phyloP scores from a whole-genome alignment of 2,113 vertebrate genomes.

The Emydocephalus ijimae region DNA sequence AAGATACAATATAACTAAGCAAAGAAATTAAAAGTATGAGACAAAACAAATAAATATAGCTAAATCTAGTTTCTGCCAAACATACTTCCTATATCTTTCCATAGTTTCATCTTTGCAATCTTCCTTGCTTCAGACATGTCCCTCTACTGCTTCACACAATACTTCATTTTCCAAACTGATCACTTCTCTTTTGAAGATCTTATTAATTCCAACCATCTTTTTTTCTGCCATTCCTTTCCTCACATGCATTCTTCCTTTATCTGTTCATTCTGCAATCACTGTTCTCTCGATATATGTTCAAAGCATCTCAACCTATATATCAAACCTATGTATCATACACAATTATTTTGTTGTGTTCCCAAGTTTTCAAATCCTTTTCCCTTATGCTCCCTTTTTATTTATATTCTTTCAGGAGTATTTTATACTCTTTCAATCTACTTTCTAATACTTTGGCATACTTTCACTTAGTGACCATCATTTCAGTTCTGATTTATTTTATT shows the following conservation, averaged over 20 bases:
- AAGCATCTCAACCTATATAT: neutral
- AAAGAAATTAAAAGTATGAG: neutral
- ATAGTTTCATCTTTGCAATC: neutral
- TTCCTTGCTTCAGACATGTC: neutral
- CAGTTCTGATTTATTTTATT: neutral
- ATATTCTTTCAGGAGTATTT: neutral
- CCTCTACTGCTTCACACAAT: neutral
- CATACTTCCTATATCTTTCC: neutral
- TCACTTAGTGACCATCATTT: neutral
- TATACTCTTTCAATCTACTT: neutral
- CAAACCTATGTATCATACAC: too few species aligned
- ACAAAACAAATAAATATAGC: neutral
- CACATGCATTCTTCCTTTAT: neutral
- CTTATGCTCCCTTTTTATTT: neutral
- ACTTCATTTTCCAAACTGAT: neutral
- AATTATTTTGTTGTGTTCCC: neutral
- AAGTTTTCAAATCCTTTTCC: neutral
- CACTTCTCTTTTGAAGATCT: neutral
- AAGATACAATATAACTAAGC: neutral
- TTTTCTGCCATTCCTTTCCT: neutral
- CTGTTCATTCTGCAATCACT: neutral
- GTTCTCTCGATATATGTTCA: neutral
- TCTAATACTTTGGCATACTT: neutral
- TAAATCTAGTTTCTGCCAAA: neutral
- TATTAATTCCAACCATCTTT: neutral